phyloP scores from a whole-genome alignment of 1,140 invertebrate species.

The Melanaphis sacchari region DNA sequence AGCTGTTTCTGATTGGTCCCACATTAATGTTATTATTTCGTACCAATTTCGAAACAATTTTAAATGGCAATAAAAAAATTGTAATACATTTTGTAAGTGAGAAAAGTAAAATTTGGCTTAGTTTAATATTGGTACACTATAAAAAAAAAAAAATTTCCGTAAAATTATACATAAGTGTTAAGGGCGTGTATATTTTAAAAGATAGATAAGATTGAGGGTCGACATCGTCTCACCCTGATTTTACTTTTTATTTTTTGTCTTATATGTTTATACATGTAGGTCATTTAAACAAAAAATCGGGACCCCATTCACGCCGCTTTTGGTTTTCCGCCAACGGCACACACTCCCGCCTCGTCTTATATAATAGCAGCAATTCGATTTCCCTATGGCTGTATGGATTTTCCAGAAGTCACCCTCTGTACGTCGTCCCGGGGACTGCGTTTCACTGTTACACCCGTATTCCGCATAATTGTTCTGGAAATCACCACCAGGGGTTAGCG shows the following conservation, averaged over 20 bases:
- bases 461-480: not conserved
- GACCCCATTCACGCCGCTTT: not conserved
- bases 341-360: not conserved
- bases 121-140: not conserved
- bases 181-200: not conserved
- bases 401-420: slow-evolving; percentile 13
- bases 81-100: not conserved
- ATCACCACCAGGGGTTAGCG: slow-evolving; percentile 17
- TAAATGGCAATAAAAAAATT: not conserved
- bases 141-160: not conserved
- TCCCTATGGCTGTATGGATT: slow-evolving; percentile 31
- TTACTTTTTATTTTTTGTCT: not conserved
- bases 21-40: not conserved
- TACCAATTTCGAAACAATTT: not conserved
- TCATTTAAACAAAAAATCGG: not conserved
- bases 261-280: not conserved
- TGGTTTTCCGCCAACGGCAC: not conserved
- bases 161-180: no score
- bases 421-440: not conserved
- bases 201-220: not conserved
- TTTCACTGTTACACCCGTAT: not conserved
- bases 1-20: not conserved
- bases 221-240: not conserved
- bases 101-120: not conserved
- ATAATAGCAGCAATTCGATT: not conserved